Percentiles rank a stretch among this genome's conserved stretches.
Conservation (phyloP, 53 echinoderm and acorn worm genomes). For the Mesocentrotus franciscanus region DNA sequence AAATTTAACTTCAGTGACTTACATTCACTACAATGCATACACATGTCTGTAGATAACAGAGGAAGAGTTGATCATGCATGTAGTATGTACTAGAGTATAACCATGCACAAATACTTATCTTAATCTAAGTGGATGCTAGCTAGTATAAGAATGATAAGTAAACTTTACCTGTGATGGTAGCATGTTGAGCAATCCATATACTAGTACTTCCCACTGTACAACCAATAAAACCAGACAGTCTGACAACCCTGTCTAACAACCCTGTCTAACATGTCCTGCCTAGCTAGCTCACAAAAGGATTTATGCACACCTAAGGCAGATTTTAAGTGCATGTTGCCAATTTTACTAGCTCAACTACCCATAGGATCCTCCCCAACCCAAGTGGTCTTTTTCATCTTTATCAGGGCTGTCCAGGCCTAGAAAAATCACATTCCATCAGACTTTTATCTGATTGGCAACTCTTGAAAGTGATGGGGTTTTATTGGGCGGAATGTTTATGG, state of each 20-base stretch:
- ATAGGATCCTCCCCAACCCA: not conserved
- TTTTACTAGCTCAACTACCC: not conserved
- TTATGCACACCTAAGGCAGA: conserved; percentile 49
- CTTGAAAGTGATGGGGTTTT: conserved; percentile 6
- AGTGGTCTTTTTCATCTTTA: not conserved
- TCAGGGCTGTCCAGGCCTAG: not conserved
- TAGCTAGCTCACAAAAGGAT: conserved; percentile 21
- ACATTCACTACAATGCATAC: not conserved
- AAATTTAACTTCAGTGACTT: not conserved
- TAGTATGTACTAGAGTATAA: not conserved
- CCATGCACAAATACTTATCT: not conserved
- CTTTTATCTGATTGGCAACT: conserved; percentile 21
- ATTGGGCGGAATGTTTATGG: conserved; percentile 44
- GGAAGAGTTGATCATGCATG: not conserved
- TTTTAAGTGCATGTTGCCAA: conserved; percentile 48
- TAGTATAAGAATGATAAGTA: not conserved
- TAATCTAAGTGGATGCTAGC: not conserved
- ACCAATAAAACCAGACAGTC: not conserved
- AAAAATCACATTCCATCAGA: conserved; percentile 30
- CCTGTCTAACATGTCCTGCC: not conserved
- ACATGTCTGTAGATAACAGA: not conserved
- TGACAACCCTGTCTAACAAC: not conserved
- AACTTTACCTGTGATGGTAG: conserved; percentile 30
- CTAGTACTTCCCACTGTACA: not conserved
- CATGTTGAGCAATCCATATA: not conserved